Base-by-base conservation (phyloP, 2,888 invertebrate genomes). In the Harpalus rufipes region DNA sequence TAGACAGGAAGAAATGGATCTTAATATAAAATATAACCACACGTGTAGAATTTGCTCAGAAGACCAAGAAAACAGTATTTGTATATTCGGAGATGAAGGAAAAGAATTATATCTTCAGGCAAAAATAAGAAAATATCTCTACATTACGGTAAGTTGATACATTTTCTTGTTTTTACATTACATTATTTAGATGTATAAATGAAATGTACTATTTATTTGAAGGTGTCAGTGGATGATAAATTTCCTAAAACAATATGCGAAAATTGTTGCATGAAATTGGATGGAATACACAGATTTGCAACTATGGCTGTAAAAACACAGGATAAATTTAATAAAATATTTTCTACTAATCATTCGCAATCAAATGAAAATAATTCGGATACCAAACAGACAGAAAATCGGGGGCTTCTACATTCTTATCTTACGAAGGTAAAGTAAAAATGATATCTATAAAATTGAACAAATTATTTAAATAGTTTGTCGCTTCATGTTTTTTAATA, bases 241-340 rank as follows among this genome's bases (percentile, higher is more conserved):
- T 91, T 95, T 86, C 94, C 95, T 7, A 95, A 95, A 91, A 93
- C 94, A 91, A 93, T 95, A 87, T 95, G 95, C 88, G 91, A 92
- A 82, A 92, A 92, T 86, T 95, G 95, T 88, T 93, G 93, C 87
- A 92, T 92, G 80, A 94, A 93, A 91, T 89, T 95, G 87, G 94
- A 95, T 88, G 93, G 92, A 74, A 93, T 95, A 82, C 94, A 95
- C 89, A 93, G 93, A 84, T 95, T 95, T 89, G 94, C 94, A 86
- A 93, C 93, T 81, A 93, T 93, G 91, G 94, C 94, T 68, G 91
- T 93, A 85, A 93, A 92, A 89, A 93, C 94, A 80, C 95, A 95
- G 89, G 93, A 93, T 85, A 92, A 92, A 87, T 91, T 95, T 87
- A 92, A 90, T 87, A 90, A 91, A 86, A 88, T 89, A 68, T 87